Percentiles rank a stretch among this genome's conserved stretches.
Conservation (phyloP, 1,140 invertebrate species). For the Araneus ventricosus region DNA sequence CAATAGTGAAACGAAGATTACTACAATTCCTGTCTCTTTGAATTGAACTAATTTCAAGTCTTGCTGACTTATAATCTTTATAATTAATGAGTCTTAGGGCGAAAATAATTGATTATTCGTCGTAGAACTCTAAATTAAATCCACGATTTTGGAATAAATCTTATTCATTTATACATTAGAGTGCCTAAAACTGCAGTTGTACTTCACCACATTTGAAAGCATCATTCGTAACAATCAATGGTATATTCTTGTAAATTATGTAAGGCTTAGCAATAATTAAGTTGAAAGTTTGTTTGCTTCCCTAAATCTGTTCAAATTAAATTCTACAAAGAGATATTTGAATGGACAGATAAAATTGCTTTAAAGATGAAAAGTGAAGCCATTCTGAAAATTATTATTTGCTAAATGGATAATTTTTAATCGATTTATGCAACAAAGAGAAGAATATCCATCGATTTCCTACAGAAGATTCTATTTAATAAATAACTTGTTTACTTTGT, state of each 20-base stretch:
- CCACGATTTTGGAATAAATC: constrained; percentile 42
- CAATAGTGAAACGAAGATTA: neutral
- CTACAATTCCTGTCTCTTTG: neutral
- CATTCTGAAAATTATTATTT: too few relatives aligned
- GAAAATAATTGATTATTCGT: constrained; percentile 49
- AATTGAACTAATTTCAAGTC: neutral
- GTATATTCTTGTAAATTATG: constrained; percentile 24
- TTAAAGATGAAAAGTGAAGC: too few relatives aligned
- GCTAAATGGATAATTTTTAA: too few relatives aligned
- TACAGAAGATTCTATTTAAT: too few relatives aligned
- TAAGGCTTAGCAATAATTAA: constrained; percentile 32
- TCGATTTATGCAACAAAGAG: too few relatives aligned
- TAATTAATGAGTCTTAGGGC: neutral
- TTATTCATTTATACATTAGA: constrained; percentile 35
- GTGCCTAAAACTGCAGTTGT: neutral
- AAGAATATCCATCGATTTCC: too few relatives aligned
- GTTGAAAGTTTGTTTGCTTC: neutral
- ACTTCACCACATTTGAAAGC: neutral
- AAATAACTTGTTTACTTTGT: too few relatives aligned
- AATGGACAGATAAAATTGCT: too few relatives aligned
- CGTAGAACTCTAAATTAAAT: constrained; percentile 24
- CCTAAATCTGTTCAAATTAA: neutral
- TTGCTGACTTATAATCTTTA: neutral
- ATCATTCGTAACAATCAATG: neutral
- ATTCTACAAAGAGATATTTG: neutral